Evolutionary conservation across 1,140 invertebrate genomes (phyloP).

Genomic region (Melanaphis sacchari): DNA sequence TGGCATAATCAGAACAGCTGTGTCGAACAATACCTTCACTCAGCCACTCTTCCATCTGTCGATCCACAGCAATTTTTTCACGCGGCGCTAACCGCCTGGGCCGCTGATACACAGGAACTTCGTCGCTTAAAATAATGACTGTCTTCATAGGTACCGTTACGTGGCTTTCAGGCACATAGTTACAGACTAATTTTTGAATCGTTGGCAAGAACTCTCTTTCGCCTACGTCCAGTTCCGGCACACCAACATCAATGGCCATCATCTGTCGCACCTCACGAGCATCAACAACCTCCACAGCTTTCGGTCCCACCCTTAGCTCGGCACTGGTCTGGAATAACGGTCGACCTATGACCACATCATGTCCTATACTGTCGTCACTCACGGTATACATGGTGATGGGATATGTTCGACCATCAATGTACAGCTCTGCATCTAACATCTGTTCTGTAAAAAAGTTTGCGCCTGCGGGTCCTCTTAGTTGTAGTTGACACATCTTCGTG

Average conservation of each 20-base stretch:
- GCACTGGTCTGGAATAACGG: slow-evolving; percentile 18
- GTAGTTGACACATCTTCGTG: not conserved
- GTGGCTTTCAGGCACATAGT: not conserved
- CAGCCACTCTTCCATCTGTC: not conserved
- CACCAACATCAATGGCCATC: not conserved
- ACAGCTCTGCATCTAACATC: not conserved
- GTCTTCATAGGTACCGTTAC: not conserved
- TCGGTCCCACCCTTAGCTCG: slow-evolving; percentile 10
- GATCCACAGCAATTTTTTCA: slow-evolving; percentile 62
- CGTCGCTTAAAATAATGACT: not conserved
- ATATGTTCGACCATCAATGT: not conserved
- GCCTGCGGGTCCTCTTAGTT: not conserved
- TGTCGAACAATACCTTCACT: slow-evolving; percentile 62
- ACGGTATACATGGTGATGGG: not conserved
- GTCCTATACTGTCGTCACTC: not conserved
- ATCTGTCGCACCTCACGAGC: not conserved
- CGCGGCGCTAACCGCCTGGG: not conserved
- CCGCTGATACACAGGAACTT: slow-evolving; percentile 14
- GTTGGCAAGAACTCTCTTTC: not conserved
- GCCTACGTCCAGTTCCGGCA: not conserved
- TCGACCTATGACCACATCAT: slow-evolving; percentile 2
- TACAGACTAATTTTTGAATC: not conserved
- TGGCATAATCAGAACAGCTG: slow-evolving; percentile 64
- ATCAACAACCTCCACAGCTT: not conserved
- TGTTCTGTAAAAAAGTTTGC: slow-evolving; percentile 1